Evolutionary conservation across 2,113 vertebrate genomes (phyloP).

Genomic region (Phalacrocorax brasilianus): DNA sequence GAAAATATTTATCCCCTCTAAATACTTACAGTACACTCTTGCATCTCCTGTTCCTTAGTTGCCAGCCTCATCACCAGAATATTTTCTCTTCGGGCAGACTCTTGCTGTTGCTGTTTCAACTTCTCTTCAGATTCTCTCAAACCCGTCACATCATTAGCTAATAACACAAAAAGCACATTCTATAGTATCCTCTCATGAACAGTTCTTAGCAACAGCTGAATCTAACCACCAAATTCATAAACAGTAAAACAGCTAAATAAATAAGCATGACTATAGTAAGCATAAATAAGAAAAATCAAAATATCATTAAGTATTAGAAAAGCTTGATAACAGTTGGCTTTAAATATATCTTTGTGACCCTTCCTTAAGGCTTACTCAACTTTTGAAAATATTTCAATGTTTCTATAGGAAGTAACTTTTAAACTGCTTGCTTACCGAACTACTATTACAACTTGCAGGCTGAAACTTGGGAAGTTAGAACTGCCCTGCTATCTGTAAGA

Average conservation of each 20-base stretch:
- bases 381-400: not conserved
- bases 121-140: slow-evolving; percentile 98
- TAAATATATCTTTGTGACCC: not conserved
- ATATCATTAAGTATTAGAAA: not conserved
- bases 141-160: slow-evolving; percentile 96
- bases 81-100: slow-evolving; percentile 98
- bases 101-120: slow-evolving; percentile 97
- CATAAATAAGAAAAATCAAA: not conserved
- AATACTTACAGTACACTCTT: slow-evolving; percentile 97
- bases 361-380: not conserved
- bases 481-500: not conserved
- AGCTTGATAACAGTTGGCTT: not conserved
- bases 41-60: slow-evolving; percentile 99
- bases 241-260: not conserved
- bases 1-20: not conserved
- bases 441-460: not conserved
- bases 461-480: not conserved
- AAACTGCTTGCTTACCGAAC: not conserved
- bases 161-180: not conserved
- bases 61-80: slow-evolving; percentile 98
- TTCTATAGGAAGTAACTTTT: not conserved
- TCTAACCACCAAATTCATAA: not conserved
- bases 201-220: not conserved
- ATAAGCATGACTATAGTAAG: not conserved
- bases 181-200: not conserved